Percentiles rank a stretch among this genome's conserved stretches.
Evolutionary conservation across 1,140 invertebrate species (phyloP).

Genomic region (Hyphantria cunea): DNA sequence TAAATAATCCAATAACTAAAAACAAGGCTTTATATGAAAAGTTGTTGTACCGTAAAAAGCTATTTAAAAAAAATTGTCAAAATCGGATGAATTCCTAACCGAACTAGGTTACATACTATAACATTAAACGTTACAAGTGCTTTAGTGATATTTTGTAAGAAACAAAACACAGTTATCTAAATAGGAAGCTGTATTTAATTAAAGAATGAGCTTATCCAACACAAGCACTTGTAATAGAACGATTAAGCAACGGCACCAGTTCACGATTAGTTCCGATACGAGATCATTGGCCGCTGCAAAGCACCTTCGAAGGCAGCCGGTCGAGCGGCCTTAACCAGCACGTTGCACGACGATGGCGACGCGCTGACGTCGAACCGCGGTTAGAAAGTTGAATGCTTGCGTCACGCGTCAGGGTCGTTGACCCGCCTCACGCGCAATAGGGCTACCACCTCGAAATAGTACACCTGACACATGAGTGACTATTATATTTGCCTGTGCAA

Average conservation of each 20-base stretch:
- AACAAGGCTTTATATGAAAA: no score
- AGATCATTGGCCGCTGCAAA: conserved; percentile 24
- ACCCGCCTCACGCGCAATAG: conserved; percentile 39
- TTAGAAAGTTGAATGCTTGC: conserved; percentile 65
- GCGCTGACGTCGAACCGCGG: conserved; percentile 50
- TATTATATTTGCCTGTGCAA: no score
- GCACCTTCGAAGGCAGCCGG: conserved; percentile 24
- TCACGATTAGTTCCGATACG: conserved; percentile 10
- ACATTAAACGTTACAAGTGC: no score
- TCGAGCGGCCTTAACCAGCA: conserved; percentile 49
- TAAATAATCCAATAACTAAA: no score
- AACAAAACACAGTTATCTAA: neutral
- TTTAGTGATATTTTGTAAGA: neutral
- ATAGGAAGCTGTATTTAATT: conserved; percentile 7
- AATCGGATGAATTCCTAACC: no score
- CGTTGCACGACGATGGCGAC: conserved; percentile 12
- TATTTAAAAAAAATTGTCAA: no score
- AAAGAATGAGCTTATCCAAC: conserved; percentile 1
- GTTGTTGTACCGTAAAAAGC: no score
- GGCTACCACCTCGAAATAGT: conserved; percentile 4
- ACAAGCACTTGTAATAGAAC: neutral
- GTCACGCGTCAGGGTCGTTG: conserved; percentile 55
- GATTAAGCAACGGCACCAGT: conserved; percentile 18
- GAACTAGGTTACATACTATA: no score
- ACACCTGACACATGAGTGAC: neutral